phyloP scores from a whole-genome alignment of 1,140 invertebrate genomes.

The Camponotus pennsylvanicus region DNA sequence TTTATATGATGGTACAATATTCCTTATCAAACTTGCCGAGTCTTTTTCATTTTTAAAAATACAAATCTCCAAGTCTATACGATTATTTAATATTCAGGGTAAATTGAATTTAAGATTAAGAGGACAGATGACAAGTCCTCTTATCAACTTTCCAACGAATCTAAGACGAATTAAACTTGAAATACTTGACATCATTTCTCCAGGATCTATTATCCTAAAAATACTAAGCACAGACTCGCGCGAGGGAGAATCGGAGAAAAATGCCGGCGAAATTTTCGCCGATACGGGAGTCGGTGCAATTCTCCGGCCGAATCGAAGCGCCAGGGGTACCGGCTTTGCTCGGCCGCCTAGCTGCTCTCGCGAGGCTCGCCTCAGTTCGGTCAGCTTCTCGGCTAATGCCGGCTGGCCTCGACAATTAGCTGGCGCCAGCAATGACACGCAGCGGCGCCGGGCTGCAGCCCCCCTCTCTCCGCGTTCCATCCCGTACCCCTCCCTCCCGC shows the following conservation, averaged over 20 bases:
- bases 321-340: not conserved
- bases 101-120: not conserved
- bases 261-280: not conserved
- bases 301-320: not conserved
- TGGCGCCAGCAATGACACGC: slow-evolving; percentile 84
- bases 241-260: not conserved
- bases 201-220: not conserved
- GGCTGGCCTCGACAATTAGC: slow-evolving; percentile 84
- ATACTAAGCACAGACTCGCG: not conserved
- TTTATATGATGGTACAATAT: too few relatives aligned
- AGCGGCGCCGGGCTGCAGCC: slow-evolving; percentile 78
- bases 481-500: slow-evolving; percentile 15
- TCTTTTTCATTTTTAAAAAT: too few relatives aligned
- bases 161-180: not conserved
- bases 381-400: slow-evolving; percentile 81
- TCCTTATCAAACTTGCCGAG: too few relatives aligned
- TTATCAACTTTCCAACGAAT: not conserved
- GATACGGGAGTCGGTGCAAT: slow-evolving; percentile 1
- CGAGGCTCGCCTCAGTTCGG: slow-evolving; percentile 74
- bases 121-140: too few relatives aligned
- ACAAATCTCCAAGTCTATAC: too few relatives aligned
- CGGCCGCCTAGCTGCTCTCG: slow-evolving; percentile 36
- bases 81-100: not conserved
- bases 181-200: not conserved
- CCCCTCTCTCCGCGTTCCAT: slow-evolving; percentile 58